Conservation (phyloP, 2,888 invertebrate genomes). For the Zygaena filipendulae region DNA sequence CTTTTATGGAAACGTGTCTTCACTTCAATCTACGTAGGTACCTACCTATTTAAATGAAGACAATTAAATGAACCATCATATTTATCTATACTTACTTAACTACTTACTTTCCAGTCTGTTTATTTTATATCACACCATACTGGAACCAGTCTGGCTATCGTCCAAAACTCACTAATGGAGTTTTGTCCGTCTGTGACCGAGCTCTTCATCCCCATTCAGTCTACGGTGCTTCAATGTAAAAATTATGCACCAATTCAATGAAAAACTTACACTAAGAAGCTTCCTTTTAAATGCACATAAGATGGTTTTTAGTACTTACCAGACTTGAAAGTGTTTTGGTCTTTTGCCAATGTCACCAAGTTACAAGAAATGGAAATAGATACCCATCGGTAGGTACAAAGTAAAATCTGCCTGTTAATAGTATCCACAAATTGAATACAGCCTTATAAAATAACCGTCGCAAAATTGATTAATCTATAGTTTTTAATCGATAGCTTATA, state of each 20-base stretch:
- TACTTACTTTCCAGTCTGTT: slow-evolving; percentile 24
- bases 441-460: too few relatives aligned
- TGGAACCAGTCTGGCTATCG: slow-evolving; percentile 35
- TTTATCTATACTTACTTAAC: too few relatives aligned
- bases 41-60: too few relatives aligned
- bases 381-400: too few relatives aligned
- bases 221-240: slow-evolving; percentile 39
- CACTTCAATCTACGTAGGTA: too few relatives aligned
- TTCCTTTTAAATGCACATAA: slow-evolving; percentile 20
- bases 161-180: slow-evolving; percentile 60
- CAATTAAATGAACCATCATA: slow-evolving; percentile 1
- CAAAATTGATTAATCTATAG: too few relatives aligned
- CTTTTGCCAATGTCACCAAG: slow-evolving; percentile 15
- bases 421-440: too few relatives aligned
- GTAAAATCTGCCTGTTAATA: too few relatives aligned
- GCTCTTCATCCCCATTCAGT: slow-evolving; percentile 33
- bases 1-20: too few relatives aligned
- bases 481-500: too few relatives aligned
- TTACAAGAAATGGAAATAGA: too few relatives aligned
- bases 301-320: slow-evolving; percentile 1
- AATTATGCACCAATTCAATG: slow-evolving; percentile 39
- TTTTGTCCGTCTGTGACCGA: slow-evolving; percentile 48
- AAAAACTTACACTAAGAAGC: slow-evolving; percentile 32
- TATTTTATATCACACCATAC: slow-evolving; percentile 24
- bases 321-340: too few relatives aligned